Evolutionary conservation across 2,113 vertebrate genomes (phyloP).

Genomic region (Mustelus asterias): DNA sequence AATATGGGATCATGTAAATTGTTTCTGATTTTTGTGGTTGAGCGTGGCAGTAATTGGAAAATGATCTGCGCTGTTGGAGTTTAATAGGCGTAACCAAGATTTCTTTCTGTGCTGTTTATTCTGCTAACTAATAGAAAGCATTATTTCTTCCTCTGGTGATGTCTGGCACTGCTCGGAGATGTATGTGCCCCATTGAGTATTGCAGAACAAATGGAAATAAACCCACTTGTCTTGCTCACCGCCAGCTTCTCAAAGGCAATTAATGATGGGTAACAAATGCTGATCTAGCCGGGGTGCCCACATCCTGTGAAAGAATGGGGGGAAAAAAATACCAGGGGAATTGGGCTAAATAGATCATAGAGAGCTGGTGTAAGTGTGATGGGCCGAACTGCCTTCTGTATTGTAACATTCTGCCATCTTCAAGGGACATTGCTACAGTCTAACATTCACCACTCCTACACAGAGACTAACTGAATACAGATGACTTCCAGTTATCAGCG

Average conservation of each 20-base stretch:
- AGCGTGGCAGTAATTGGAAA: neutral
- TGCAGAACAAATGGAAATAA: neutral
- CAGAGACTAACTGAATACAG: neutral
- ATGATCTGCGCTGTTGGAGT: neutral
- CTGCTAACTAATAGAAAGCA: neutral
- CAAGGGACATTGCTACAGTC: neutral
- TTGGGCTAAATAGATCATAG: neutral
- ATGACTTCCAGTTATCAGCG: neutral
- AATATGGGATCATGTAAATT: neutral
- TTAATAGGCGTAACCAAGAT: neutral
- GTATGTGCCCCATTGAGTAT: neutral
- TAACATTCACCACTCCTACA: neutral
- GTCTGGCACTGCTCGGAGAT: neutral
- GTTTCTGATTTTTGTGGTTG: neutral
- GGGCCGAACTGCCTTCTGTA: neutral
- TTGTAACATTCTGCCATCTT: neutral
- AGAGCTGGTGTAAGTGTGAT: neutral
- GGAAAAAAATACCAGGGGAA: neutral
- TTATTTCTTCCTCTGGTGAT: neutral
- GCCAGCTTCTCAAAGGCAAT: no score
- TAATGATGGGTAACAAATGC: no score
- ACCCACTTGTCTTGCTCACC: neutral
- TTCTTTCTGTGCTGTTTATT: neutral
- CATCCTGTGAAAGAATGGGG: neutral
- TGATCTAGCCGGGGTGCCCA: neutral